Evolutionary conservation across 2,113 vertebrate genomes (phyloP), one percentile per base, ranked within the genome.

Genomic region (Diphyllodes magnificus): DNA sequence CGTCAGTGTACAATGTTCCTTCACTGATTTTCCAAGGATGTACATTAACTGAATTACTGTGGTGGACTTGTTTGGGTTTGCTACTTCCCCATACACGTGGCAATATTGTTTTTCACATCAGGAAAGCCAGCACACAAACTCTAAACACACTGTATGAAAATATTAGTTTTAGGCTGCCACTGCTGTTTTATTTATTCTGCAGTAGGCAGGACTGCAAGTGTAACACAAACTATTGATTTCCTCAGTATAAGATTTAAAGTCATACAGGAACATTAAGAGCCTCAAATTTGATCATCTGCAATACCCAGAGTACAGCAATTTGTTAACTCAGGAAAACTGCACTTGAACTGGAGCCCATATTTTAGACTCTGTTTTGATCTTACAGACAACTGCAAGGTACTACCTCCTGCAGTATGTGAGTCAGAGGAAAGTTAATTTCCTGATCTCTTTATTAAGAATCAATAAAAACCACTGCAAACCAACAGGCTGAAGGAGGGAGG

Each of bases 211-310:
- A 88, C 31, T 71, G 35, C 31, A 90, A 94, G 24, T 31, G 44
- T 69, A 88, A 95, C 68, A 73, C 40, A 87, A 92, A 54, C 61
- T 83, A 76, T 35, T 60, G 69, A 86, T 91, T 42, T 90, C 49
- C 47, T 86, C 49, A 37, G 56, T 47, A 15, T 40, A 91, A 75
- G 30, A 82, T 76, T 78, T 88, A 42, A 89, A 84, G 57, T 71
- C 44, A 69, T 57, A 53, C 13, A 73, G 59, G 42, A 80, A 53
- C 47, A 64, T 63, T 65, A 83, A 66, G 13, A 89, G 61, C 21
- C 40, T 87, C 50, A 61, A 37, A 91, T 91, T 33, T 80, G 53
- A 91, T 60, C 65, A 84, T 63, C 16, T 1, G 3, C 45, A 76
- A 42, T 35, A 51, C 10, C 44, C 22, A 63, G 60, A 77, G 40